These are phyloP conservation scores for Choristoneura rosaceana DNA, from an alignment of 2,888 invertebrate genomes.

Conservation along the genomic window DNA sequence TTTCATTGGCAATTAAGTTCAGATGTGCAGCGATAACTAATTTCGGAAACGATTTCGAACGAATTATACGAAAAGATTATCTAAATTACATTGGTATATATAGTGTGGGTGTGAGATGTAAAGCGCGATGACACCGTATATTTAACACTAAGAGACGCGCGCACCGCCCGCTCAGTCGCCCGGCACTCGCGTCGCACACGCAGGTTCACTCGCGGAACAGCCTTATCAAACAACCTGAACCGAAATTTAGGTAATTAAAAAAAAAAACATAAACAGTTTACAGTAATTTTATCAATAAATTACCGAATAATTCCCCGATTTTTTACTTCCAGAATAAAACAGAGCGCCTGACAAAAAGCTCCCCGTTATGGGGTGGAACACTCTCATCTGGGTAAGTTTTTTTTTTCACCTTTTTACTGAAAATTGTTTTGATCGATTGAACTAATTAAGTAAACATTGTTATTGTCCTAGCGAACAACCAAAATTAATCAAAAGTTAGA, in stretches of 20 bases:
- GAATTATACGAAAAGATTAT: constrained; percentile 43
- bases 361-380: constrained; percentile 77
- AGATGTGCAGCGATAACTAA: background rate
- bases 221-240: constrained; percentile 30
- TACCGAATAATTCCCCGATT: background rate
- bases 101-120: constrained; percentile 67
- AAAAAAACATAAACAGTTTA: constrained; percentile 17
- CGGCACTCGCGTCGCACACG: constrained; percentile 67
- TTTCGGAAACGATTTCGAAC: background rate
- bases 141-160: constrained; percentile 77
- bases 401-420: constrained; percentile 36
- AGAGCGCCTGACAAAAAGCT: constrained; percentile 42
- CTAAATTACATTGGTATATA: constrained; percentile 60
- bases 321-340: constrained; percentile 55
- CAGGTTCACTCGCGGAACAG: constrained; percentile 52
- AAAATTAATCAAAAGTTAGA: too few relatives aligned
- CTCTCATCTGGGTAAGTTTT: constrained; percentile 69
- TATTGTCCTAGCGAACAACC: constrained; percentile 9
- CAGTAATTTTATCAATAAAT: background rate
- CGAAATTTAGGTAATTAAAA: constrained; percentile 38
- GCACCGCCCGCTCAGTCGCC: constrained; percentile 76
- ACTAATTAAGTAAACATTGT: background rate
- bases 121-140: constrained; percentile 75
- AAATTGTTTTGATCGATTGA: background rate
- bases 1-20: background rate